A percentile compares a stretch with the other conserved stretches of the same genome.
Conservation (phyloP, 2,888 invertebrate species). For the Sminthurinus aureus region DNA sequence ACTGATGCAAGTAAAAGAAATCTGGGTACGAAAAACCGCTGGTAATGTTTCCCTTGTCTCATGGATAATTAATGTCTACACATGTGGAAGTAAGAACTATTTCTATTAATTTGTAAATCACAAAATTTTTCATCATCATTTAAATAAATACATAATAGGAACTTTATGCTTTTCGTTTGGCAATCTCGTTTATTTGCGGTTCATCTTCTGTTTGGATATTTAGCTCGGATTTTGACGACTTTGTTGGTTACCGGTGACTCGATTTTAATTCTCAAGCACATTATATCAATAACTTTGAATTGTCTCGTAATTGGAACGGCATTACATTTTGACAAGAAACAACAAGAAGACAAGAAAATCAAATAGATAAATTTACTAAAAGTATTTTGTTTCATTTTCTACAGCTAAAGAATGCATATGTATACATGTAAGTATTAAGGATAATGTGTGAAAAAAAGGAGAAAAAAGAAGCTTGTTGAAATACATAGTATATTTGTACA, state of each 20-base stretch:
- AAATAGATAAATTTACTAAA: no score
- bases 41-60: slow-evolving; percentile 80
- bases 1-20: slow-evolving; percentile 78
- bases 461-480: no score
- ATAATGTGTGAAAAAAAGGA: no score
- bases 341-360: slow-evolving; percentile 61
- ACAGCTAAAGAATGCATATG: no score
- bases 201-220: neutral
- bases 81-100: slow-evolving; percentile 76
- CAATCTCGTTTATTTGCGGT: neutral
- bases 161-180: no score
- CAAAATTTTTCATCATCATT: no score
- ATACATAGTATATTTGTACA: no score
- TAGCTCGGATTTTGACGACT: slow-evolving; percentile 83
- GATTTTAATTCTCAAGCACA: slow-evolving; percentile 76
- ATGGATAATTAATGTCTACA: slow-evolving; percentile 82
- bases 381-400: no score
- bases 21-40: slow-evolving; percentile 74
- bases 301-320: slow-evolving; percentile 75
- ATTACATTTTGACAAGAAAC: slow-evolving; percentile 68
- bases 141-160: no score
- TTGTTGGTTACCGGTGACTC: slow-evolving; percentile 79
- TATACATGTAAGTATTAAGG: no score
- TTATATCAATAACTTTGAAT: slow-evolving; percentile 75
- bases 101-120: no score